These are phyloP conservation scores for Pachydiplax longipennis DNA, from an alignment of 2,888 invertebrate genomes.

Conservation along the genomic window DNA sequence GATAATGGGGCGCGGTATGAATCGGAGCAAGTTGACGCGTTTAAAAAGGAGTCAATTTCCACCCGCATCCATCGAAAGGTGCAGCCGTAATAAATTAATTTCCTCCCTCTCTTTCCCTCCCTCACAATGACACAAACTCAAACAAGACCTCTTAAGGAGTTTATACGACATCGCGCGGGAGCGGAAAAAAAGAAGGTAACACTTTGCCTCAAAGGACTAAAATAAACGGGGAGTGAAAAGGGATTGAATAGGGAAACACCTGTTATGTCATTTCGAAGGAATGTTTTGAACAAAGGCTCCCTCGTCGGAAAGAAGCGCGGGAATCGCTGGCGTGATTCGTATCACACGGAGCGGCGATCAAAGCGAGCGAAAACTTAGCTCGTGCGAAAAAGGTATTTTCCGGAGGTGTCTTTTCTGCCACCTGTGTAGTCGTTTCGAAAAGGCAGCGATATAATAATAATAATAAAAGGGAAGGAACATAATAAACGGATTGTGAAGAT, in stretches of 20 bases:
- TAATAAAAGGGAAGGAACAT: not conserved
- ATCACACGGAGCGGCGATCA: not conserved
- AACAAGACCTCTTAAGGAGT: not conserved
- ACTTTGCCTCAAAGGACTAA: not conserved
- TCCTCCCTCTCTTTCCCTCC: not conserved
- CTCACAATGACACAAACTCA: no score
- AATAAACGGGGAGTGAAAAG: not conserved
- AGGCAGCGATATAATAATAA: not conserved
- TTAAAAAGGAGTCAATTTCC: not conserved
- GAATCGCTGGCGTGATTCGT: not conserved
- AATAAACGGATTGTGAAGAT: not conserved
- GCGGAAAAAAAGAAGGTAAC: not conserved
- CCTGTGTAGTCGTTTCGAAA: constrained; percentile 35
- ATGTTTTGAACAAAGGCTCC: not conserved
- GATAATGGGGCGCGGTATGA: no score
- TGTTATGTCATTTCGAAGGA: not conserved
- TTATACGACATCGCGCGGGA: not conserved
- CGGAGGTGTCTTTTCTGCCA: constrained; percentile 31
- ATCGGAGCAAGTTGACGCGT: no score
- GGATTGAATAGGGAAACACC: not conserved
- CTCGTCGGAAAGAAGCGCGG: not conserved
- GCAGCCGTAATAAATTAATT: not conserved
- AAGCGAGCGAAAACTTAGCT: not conserved
- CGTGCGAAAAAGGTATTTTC: not conserved
- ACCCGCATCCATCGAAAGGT: not conserved